These are phyloP conservation scores for Eleutherodactylus coqui DNA, from an alignment of 2,797 vertebrate genomes.

Conservation along the genomic window DNA sequence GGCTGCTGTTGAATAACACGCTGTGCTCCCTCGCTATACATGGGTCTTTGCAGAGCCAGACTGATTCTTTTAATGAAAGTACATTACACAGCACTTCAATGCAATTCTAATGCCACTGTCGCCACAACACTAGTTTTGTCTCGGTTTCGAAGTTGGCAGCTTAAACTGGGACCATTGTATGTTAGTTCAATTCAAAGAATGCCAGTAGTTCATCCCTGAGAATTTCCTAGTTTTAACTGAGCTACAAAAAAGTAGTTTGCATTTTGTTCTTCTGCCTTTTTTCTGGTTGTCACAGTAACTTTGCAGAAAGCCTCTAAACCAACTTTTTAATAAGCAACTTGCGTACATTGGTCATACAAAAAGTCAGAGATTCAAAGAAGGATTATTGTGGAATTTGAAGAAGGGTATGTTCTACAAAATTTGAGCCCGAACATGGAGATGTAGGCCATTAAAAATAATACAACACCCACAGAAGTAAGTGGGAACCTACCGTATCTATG, in stretches of 20 bases:
- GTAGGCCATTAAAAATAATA: no score
- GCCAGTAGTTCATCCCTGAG: slow-evolving; percentile 17
- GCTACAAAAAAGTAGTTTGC: slow-evolving; percentile 20
- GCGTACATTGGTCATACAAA: neutral
- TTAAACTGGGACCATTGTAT: slow-evolving; percentile 1
- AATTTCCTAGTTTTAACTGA: neutral
- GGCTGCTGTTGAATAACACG: neutral
- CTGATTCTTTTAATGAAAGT: neutral
- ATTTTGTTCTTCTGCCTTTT: neutral
- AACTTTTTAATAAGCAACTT: neutral
- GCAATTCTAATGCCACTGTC: neutral
- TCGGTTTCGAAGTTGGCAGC: slow-evolving; percentile 38
- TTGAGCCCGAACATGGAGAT: no score
- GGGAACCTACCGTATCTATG: no score
- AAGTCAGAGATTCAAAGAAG: neutral
- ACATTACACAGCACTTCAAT: slow-evolving; percentile 18
- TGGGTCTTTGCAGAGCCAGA: neutral
- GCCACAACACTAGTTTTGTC: slow-evolving; percentile 48
- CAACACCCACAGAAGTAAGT: no score
- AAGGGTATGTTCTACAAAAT: neutral
- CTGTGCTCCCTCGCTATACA: slow-evolving; percentile 3
- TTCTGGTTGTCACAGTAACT: neutral
- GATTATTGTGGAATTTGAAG: neutral
- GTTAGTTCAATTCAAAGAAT: slow-evolving; percentile 19
- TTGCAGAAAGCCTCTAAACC: neutral